Conservation (phyloP, 2,113 vertebrate genomes). For the Ochotona princeps region DNA sequence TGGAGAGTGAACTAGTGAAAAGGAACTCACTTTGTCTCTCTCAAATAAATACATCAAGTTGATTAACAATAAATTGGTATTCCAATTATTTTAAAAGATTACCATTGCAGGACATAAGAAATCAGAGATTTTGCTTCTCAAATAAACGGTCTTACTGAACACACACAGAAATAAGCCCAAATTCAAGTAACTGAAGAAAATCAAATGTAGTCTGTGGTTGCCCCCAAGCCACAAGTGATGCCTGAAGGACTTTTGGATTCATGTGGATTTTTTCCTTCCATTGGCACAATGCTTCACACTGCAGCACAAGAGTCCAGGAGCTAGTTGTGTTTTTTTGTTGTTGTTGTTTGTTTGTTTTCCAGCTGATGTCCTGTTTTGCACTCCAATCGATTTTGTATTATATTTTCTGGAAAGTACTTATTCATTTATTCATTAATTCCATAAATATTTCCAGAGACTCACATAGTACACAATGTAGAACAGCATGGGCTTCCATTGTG, state of each 20-base stretch:
- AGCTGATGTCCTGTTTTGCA: constrained; percentile 42
- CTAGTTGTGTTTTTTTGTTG: not conserved
- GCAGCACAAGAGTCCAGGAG: not conserved
- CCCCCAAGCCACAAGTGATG: not conserved
- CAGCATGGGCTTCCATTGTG: not conserved
- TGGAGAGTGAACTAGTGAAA: too few species aligned
- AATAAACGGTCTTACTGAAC: not conserved
- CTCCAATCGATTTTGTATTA: constrained; percentile 20
- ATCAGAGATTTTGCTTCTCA: not conserved
- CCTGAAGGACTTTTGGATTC: not conserved
- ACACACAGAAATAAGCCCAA: not conserved
- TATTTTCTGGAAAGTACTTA: constrained; percentile 53
- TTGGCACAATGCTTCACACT: not conserved
- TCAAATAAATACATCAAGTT: too few species aligned
- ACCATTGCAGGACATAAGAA: not conserved
- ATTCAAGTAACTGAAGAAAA: not conserved
- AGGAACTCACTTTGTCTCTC: too few species aligned
- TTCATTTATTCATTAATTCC: constrained; percentile 55
- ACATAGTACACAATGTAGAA: not conserved
- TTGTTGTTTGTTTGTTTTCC: constrained; percentile 54
- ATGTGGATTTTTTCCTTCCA: not conserved
- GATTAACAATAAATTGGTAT: not conserved
- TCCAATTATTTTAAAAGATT: not conserved
- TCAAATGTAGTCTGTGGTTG: not conserved
- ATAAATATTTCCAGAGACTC: constrained; percentile 33